A percentile compares a stretch with the other conserved stretches of the same genome.
phyloP scores from a whole-genome alignment of 2,113 vertebrate species.

The Grallaria varia region DNA sequence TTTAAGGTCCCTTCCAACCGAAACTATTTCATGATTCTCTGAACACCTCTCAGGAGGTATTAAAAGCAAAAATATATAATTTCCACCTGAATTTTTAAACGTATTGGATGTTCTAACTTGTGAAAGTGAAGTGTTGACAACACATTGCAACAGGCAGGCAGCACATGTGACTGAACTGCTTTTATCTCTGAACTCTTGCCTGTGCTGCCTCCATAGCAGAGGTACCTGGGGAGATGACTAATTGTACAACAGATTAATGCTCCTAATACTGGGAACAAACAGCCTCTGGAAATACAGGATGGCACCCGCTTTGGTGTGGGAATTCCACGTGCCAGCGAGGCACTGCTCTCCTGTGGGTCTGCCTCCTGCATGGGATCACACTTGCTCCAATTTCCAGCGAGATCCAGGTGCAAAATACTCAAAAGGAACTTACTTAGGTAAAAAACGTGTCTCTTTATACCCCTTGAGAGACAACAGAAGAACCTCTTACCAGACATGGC shows the following conservation, averaged over 20 bases:
- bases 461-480: neutral
- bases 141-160: neutral
- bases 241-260: neutral
- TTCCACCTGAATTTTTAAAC: neutral
- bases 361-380: neutral
- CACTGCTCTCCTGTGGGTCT: neutral
- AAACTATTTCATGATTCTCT: neutral
- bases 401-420: neutral
- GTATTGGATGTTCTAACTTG: neutral
- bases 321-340: neutral
- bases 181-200: neutral
- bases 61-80: neutral
- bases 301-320: neutral
- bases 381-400: neutral
- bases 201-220: neutral
- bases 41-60: neutral
- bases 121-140: neutral
- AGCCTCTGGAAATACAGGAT: neutral
- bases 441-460: neutral
- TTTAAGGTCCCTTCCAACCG: neutral
- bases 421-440: neutral
- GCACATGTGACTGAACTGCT: neutral
- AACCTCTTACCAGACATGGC: slow-evolving; percentile 85
- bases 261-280: neutral
- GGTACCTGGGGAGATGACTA: neutral